A percentile compares a stretch with the other conserved stretches of the same genome.
Conservation (phyloP, 2,797 vertebrate genomes). For the Mycteria americana region DNA sequence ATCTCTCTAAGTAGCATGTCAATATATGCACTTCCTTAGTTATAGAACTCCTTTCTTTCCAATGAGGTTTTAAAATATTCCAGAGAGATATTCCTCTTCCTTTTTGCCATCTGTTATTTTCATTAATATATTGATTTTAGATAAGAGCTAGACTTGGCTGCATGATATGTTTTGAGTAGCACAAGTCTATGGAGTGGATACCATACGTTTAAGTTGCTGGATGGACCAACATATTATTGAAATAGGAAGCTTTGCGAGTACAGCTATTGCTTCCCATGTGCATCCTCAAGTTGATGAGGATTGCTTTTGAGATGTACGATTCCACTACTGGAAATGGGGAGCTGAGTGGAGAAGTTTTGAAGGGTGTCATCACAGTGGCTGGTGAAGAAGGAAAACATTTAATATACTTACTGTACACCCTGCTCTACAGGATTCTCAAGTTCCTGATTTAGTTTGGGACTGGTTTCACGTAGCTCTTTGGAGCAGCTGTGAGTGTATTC, state of each 20-base stretch:
- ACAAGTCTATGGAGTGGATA: neutral
- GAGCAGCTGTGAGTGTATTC: fast-evolving
- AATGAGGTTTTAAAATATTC: neutral
- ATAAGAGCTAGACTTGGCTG: neutral
- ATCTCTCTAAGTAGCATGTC: neutral
- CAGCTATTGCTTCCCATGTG: neutral
- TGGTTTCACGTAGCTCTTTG: neutral
- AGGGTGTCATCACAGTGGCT: neutral
- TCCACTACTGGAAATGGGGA: neutral
- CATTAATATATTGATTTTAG: neutral
- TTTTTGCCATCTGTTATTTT: neutral
- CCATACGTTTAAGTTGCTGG: neutral
- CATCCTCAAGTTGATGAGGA: neutral
- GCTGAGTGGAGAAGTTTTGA: neutral
- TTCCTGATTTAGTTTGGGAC: neutral
- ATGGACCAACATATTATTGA: neutral
- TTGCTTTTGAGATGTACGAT: neutral
- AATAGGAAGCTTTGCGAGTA: neutral
- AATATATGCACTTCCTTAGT: neutral
- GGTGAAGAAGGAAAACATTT: neutral
- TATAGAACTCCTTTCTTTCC: neutral
- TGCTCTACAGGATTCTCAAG: neutral
- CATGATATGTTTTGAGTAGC: neutral
- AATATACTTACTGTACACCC: fast-evolving
- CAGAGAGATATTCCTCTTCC: neutral